Evolutionary conservation across 1,140 invertebrate species (phyloP).

Genomic region (Aradophagus sp.): DNA sequence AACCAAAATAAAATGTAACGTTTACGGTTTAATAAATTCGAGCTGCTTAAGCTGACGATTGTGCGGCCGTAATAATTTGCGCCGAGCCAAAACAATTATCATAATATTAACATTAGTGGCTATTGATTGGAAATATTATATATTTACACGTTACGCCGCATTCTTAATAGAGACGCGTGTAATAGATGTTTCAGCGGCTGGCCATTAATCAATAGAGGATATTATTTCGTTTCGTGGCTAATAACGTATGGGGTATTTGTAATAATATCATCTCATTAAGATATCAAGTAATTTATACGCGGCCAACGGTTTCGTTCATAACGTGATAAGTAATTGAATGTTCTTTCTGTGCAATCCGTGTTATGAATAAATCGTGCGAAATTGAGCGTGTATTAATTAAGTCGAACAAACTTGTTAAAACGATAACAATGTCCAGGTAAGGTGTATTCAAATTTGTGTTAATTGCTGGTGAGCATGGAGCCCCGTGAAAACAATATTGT

Average conservation of each 20-base stretch:
- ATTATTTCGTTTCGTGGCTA: slow-evolving; percentile 32
- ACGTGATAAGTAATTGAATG: slow-evolving; percentile 52
- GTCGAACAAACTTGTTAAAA: slow-evolving; percentile 52
- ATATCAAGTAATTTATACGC: slow-evolving; percentile 43
- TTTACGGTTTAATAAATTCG: no score
- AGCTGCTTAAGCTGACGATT: no score
- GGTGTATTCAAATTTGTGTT: slow-evolving; percentile 48
- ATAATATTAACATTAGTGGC: slow-evolving; percentile 26
- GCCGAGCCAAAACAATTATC: slow-evolving; percentile 8
- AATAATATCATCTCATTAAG: slow-evolving; percentile 51
- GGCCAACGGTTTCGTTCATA: slow-evolving; percentile 43
- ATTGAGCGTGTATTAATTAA: slow-evolving; percentile 54
- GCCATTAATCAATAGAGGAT: slow-evolving; percentile 39
- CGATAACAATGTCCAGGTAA: slow-evolving; percentile 53
- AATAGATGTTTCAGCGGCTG: slow-evolving; percentile 21
- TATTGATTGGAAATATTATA: slow-evolving; percentile 35
- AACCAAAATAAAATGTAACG: no score
- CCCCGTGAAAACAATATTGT: slow-evolving; percentile 43
- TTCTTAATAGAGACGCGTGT: slow-evolving; percentile 32
- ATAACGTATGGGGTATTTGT: slow-evolving; percentile 38
- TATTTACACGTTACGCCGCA: slow-evolving; percentile 17
- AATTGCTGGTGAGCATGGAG: slow-evolving; percentile 36
- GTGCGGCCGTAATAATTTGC: no score
- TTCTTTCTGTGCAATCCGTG: slow-evolving; percentile 35
- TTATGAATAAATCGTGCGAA: slow-evolving; percentile 49